These are phyloP conservation scores for Siniperca knerii DNA, from an alignment of 2,113 vertebrate species.

Conservation along the genomic window DNA sequence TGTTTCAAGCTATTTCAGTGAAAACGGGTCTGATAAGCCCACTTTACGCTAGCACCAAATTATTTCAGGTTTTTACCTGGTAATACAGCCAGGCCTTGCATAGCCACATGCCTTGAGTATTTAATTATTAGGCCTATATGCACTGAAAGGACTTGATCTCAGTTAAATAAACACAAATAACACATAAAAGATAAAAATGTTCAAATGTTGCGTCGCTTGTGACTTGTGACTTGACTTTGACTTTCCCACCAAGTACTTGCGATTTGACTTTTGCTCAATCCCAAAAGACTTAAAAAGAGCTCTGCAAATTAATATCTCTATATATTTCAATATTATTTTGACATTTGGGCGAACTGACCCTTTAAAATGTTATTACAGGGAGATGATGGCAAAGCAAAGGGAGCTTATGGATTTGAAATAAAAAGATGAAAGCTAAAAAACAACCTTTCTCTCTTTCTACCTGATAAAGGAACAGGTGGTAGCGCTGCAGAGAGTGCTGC, in stretches of 20 bases:
- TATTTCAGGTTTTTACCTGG: background rate
- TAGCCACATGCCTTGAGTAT: background rate
- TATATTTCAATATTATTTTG: background rate
- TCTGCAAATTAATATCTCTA: background rate
- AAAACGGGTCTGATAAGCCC: background rate
- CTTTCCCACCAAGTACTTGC: background rate
- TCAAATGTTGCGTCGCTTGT: background rate
- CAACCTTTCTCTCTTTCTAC: background rate
- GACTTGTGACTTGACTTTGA: background rate
- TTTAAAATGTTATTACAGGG: constrained; percentile 15
- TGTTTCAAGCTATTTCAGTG: background rate
- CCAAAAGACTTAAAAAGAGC: background rate
- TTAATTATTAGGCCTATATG: background rate
- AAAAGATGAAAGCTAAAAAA: constrained; percentile 10
- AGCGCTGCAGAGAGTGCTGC: background rate
- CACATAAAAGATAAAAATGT: background rate
- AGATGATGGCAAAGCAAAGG: constrained; percentile 19
- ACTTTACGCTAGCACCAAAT: background rate
- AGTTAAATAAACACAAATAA: background rate
- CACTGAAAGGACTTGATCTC: background rate
- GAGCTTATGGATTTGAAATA: constrained; percentile 11
- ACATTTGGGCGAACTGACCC: background rate
- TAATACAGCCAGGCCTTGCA: background rate
- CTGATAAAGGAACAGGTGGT: constrained; percentile 40
- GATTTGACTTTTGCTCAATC: background rate